Evolutionary conservation across 2,888 invertebrate genomes (phyloP).

Genomic region (Cataglyphis cursor): DNA sequence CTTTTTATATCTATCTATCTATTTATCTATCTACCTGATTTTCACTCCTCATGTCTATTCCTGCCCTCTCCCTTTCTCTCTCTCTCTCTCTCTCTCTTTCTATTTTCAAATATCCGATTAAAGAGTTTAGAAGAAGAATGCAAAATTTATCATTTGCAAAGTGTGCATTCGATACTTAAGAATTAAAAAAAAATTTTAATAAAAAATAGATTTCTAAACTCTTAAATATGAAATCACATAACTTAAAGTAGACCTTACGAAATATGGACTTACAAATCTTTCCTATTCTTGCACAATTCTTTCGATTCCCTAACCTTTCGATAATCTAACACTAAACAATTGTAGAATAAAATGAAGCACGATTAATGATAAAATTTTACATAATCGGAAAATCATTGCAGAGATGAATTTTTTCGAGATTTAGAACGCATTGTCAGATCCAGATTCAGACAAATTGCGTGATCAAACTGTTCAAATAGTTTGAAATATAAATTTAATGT

Average conservation of each 20-base stretch:
- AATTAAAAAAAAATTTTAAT: not conserved
- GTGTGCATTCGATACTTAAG: not conserved
- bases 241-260: not conserved
- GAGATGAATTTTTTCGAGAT: not conserved
- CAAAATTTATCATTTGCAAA: not conserved
- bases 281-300: slow-evolving; percentile 20
- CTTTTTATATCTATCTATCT: slow-evolving; percentile 8
- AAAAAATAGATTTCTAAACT: not conserved
- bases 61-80: not conserved
- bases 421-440: not conserved
- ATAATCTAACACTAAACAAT: slow-evolving; percentile 8
- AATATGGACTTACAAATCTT: not conserved
- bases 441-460: slow-evolving; percentile 13
- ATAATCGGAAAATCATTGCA: not conserved
- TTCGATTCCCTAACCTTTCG: not conserved
- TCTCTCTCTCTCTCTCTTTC: not conserved
- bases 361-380: slow-evolving; percentile 4
- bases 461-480: slow-evolving; percentile 16
- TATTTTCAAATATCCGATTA: slow-evolving; percentile 14
- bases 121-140: slow-evolving; percentile 26
- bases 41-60: not conserved
- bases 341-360: not conserved
- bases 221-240: not conserved
- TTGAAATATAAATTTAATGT: not conserved
- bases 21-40: slow-evolving; percentile 5